Conservation (phyloP, 2,888 invertebrate species). For the Cantharis rustica region DNA sequence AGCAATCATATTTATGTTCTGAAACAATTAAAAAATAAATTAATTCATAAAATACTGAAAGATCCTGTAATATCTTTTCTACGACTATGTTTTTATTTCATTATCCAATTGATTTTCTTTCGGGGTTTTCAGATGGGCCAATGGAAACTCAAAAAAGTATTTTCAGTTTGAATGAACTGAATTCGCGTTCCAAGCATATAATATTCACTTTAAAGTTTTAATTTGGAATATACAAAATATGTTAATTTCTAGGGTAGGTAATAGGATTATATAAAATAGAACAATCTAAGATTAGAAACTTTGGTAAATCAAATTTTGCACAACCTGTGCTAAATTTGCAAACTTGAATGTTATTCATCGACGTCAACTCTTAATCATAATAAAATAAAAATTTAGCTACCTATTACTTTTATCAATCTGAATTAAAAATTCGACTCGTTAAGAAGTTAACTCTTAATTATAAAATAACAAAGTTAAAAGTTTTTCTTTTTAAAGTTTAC, state of each 20-base stretch:
- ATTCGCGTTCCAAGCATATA: neutral
- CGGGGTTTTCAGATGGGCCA: too few relatives aligned
- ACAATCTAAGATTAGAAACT: neutral
- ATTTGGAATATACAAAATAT: neutral
- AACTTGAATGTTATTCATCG: too few relatives aligned
- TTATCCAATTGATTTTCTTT: too few relatives aligned
- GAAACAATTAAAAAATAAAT: neutral
- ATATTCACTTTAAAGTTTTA: neutral
- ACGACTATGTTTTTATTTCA: too few relatives aligned
- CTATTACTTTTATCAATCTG: neutral
- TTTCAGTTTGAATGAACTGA: too few relatives aligned
- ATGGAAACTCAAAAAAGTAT: too few relatives aligned
- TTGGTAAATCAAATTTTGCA: neutral
- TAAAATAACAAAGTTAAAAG: neutral
- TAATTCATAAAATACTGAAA: too few relatives aligned
- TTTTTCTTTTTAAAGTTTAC: neutral
- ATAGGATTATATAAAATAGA: neutral
- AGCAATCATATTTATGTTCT: constrained; percentile 57
- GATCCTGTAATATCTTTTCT: too few relatives aligned
- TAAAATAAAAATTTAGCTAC: neutral
- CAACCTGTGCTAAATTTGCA: neutral
- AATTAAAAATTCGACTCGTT: neutral
- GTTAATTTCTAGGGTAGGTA: neutral
- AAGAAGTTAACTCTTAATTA: neutral
- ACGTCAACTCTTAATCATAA: neutral